Percentiles rank a stretch among this genome's conserved stretches.
Conservation (phyloP, 2,113 vertebrate genomes). For the Cebus imitator region DNA sequence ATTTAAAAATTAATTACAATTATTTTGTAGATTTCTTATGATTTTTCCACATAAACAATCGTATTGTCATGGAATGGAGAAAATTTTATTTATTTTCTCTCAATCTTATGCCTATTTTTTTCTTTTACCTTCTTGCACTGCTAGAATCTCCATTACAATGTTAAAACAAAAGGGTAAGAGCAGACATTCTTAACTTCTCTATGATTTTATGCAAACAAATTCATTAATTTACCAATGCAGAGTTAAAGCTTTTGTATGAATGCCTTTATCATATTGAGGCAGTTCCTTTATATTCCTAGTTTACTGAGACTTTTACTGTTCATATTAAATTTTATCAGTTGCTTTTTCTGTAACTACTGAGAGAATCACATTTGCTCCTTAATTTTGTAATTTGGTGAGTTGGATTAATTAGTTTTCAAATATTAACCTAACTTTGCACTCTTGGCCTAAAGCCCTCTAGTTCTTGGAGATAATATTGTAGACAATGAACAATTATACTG, state of each 20-base stretch:
- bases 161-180: neutral
- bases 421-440: neutral
- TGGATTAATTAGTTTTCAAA: neutral
- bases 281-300: neutral
- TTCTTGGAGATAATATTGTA: neutral
- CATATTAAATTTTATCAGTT: neutral
- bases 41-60: neutral
- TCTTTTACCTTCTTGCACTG: neutral
- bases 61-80: neutral
- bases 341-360: neutral
- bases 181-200: neutral
- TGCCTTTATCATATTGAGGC: neutral
- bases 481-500: neutral
- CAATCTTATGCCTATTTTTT: neutral
- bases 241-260: neutral
- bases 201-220: neutral
- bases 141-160: neutral
- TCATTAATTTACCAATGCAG: neutral
- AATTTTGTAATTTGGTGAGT: neutral
- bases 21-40: neutral
- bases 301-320: slow-evolving; percentile 21
- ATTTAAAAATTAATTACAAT: neutral
- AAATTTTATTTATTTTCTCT: neutral
- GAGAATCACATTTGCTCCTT: neutral
- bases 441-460: neutral